Percentiles rank a stretch among this genome's conserved stretches.
phyloP scores from a whole-genome alignment of 2,797 vertebrate genomes.

The Aselliscus stoliczkanus region DNA sequence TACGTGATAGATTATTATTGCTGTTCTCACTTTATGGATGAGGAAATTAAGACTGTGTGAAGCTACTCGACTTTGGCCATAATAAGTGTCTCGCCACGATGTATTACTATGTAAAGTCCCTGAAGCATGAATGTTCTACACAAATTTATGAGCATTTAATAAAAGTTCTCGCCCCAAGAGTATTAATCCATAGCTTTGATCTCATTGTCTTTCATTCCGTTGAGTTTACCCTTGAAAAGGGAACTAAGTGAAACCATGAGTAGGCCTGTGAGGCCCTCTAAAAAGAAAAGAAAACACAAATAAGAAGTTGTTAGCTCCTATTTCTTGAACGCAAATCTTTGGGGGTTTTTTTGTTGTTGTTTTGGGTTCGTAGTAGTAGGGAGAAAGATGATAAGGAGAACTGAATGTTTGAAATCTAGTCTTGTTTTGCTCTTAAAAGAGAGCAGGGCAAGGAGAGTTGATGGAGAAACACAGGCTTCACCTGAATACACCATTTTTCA shows the following conservation, averaged over 20 bases:
- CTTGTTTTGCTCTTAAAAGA: slow-evolving; percentile 43
- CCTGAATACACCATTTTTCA: slow-evolving; percentile 61
- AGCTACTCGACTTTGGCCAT: slow-evolving; percentile 52
- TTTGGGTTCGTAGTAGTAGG: not conserved
- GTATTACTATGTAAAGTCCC: slow-evolving; percentile 31
- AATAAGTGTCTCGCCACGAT: slow-evolving; percentile 26
- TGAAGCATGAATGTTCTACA: slow-evolving; percentile 50
- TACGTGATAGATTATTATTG: slow-evolving; percentile 20
- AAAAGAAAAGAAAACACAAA: slow-evolving; percentile 5
- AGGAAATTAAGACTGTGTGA: slow-evolving; percentile 39
- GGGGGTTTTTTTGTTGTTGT: not conserved
- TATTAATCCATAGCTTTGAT: slow-evolving; percentile 38
- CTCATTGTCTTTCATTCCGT: slow-evolving; percentile 27
- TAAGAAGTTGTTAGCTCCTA: not conserved
- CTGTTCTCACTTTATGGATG: slow-evolving; percentile 26
- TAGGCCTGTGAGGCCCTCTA: not conserved
- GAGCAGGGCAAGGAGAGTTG: slow-evolving; percentile 43
- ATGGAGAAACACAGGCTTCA: slow-evolving; percentile 44
- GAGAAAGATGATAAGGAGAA: not conserved
- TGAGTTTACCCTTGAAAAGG: slow-evolving; percentile 34
- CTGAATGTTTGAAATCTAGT: slow-evolving; percentile 40
- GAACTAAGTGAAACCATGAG: not conserved
- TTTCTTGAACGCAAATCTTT: slow-evolving; percentile 15
- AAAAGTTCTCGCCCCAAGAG: slow-evolving; percentile 33
- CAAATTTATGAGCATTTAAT: slow-evolving; percentile 56